A percentile compares a stretch with the other conserved stretches of the same genome.
phyloP scores from a whole-genome alignment of 2,113 vertebrate genomes.

The Hystrix cristata region DNA sequence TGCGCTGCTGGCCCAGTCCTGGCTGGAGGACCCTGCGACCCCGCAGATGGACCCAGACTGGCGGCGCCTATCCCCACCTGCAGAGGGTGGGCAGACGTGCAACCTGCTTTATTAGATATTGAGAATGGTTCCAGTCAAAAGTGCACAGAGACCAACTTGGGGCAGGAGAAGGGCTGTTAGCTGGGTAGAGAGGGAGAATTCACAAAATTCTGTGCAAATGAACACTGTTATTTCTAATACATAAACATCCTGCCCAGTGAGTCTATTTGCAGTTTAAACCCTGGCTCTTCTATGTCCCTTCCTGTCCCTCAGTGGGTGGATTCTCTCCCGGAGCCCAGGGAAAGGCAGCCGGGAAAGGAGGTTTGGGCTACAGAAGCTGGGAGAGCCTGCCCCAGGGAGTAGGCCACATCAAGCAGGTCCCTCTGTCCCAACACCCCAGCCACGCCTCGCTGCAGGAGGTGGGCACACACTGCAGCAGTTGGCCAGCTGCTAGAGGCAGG shows the following conservation, averaged over 20 bases:
- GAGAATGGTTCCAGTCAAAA: fast-evolving
- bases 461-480: too few relatives aligned
- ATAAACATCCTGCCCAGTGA: not conserved
- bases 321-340: not conserved
- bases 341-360: not conserved
- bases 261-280: not conserved
- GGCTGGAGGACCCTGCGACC: not conserved
- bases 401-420: not conserved
- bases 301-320: not conserved
- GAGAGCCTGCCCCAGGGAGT: not conserved
- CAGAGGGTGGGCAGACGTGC: not conserved
- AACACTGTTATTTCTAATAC: not conserved
- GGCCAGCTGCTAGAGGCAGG: not conserved
- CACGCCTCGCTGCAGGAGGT: not conserved
- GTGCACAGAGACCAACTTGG: not conserved
- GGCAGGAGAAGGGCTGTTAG: not conserved
- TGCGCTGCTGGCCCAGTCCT: not conserved
- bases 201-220: not conserved
- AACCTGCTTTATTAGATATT: not conserved
- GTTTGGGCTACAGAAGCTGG: not conserved
- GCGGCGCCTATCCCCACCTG: not conserved
- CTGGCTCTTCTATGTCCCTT: not conserved
- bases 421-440: not conserved
- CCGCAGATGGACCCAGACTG: not conserved
- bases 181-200: not conserved